Evolutionary conservation across 2,797 vertebrate species (phyloP), one percentile per base, ranked within the genome.

Genomic region (Benthosema pterotum): DNA sequence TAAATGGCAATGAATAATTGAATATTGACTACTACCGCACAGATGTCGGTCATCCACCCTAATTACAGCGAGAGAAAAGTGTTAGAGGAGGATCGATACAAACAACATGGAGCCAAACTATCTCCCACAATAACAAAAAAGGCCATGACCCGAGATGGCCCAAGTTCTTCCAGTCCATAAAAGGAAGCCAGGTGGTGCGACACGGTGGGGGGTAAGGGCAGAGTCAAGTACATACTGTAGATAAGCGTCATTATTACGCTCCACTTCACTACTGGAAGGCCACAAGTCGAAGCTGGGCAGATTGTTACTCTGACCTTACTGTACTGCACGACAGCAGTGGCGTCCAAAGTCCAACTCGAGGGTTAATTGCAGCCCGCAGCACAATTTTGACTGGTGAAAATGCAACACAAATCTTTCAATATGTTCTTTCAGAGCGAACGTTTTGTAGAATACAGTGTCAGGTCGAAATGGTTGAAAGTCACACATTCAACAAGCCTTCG

Each of bases 211-310:
- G 22, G 22, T n/a, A n/a, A 63, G 16, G 47, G 66, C 15, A 45
- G 53, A 42, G 15, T 25, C 2, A 57, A 67, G 57, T 55, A 18
- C 14, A 42, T 61, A 38, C 8, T 38, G 32, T 9, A 77, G 57
- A 69, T 28, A 72, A 69, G 69, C 18, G 55, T 15, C 15, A 48
- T 62, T 56, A 65, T 42, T 71, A 9, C 3, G 7, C 32, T 49
- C 3, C 22, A 60, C 32, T 52, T 12, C 18, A 22, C 18, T 62
- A 3, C 64, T 38, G 32, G 32, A 38, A 32, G 28, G 8, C 47
- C 14, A 18, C 5, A 16, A 60, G 51, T 67, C 17, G 47, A 71
- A 52, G 53, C 16, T 57, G 52, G 65, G 54, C 49, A 49, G 14
- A 2, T 52, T 52, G 18, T 66, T 17, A n/a, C 11, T 22, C 28